Conservation (phyloP, 2,113 vertebrate genomes). For the Eolophus roseicapilla region DNA sequence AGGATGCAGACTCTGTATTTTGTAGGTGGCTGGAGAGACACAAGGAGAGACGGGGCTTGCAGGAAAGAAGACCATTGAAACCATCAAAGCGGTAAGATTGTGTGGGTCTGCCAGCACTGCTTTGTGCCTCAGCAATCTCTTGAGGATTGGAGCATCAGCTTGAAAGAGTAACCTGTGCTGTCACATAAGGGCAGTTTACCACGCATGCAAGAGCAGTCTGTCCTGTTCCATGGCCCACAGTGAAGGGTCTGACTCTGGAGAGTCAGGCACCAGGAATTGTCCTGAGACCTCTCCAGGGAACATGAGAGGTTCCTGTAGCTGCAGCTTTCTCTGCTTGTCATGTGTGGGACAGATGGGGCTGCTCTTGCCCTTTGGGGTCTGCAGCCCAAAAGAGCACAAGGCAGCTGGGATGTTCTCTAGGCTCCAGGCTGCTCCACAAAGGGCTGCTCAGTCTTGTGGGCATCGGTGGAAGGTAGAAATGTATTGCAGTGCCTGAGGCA, state of each 20-base stretch:
- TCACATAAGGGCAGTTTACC: neutral
- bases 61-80: slow-evolving; percentile 92
- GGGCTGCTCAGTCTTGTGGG: neutral
- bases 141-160: rapidly evolving
- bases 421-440: neutral
- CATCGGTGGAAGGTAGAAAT: neutral
- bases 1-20: neutral
- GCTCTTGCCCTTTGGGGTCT: neutral
- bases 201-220: neutral
- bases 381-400: neutral
- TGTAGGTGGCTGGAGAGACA: slow-evolving; percentile 90
- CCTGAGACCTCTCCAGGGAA: neutral
- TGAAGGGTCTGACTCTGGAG: neutral
- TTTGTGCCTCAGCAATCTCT: neutral
- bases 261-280: neutral
- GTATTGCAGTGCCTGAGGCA: neutral
- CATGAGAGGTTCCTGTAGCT: neutral
- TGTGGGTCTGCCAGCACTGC: no score
- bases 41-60: slow-evolving; percentile 87
- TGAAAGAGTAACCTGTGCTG: neutral
- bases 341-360: neutral
- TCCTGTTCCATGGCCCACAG: neutral
- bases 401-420: neutral
- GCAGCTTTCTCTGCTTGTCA: neutral
- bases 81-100: slow-evolving; percentile 91